Evolutionary conservation across 2,888 invertebrate genomes (phyloP).

Genomic region (Crepidodera aurea): DNA sequence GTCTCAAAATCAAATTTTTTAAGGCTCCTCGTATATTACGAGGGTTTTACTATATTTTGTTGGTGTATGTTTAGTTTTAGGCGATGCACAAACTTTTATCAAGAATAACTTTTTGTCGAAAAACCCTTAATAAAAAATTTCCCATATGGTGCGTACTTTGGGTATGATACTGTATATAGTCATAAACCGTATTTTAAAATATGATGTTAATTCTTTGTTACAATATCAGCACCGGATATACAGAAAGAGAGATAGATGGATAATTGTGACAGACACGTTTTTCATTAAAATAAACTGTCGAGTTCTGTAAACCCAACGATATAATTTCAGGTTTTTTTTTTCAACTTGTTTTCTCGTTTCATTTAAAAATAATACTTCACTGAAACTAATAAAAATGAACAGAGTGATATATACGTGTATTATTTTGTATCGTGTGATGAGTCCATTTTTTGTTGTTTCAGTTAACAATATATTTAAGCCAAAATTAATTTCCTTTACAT

Average conservation of each 20-base stretch:
- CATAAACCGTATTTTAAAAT: neutral
- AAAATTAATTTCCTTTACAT: too few species aligned
- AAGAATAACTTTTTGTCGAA: too few species aligned
- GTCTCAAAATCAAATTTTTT: too few species aligned
- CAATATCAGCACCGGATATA: neutral
- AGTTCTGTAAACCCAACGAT: conserved; percentile 1
- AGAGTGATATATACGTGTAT: neutral
- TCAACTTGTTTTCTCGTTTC: neutral
- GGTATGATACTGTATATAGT: too few species aligned
- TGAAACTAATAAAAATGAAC: conserved; percentile 8
- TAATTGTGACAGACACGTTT: conserved; percentile 13
- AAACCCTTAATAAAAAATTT: too few species aligned
- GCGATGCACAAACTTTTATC: too few species aligned
- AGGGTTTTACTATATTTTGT: too few species aligned
- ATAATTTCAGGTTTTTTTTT: neutral
- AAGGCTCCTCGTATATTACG: too few species aligned
- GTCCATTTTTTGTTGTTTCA: too few species aligned
- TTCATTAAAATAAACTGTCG: conserved; percentile 10
- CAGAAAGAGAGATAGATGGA: neutral
- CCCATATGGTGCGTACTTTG: too few species aligned
- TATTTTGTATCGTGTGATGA: neutral
- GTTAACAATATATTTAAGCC: too few species aligned
- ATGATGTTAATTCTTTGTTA: neutral
- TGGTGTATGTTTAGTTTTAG: too few species aligned
- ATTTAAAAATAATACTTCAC: neutral